Evolutionary conservation across 2,113 vertebrate genomes (phyloP), one percentile per base, ranked within the genome.

Genomic region (Gambusia affinis): DNA sequence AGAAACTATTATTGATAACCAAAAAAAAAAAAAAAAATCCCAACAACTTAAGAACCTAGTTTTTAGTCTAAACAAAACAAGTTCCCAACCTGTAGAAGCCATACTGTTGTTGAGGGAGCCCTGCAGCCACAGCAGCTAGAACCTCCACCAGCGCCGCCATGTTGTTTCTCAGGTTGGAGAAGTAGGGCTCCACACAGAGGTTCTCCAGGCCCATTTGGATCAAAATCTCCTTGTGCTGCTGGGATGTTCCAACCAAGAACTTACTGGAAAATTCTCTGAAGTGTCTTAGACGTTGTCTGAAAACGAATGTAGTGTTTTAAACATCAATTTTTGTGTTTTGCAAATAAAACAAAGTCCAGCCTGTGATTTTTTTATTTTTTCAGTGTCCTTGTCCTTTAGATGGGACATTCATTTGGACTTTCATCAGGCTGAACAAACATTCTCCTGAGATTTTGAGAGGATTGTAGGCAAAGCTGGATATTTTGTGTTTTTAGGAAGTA

Each of bases 111-210:
- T 11, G 91, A 0, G 97, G 97, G 75, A 99, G 89, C 0, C 97
- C 96, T 51, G 97, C 95, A 65, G 95, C 95, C 85, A 96, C 96
- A 0, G 96, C 92, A 0, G 97, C 96, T 74, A 99, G 93, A 31
- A 97, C 91, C 42, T 94, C 88, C 68, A 98, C 92, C 64, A 98
- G 94, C 75, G 97, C 96, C 79, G 91, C 96, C 97, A 99, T 99
- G 75, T 96, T 96, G 85, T 96, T 93, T 68, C 97, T 95, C 35
- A 99, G 95, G 83, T 94, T 96, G 85, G 94, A 95, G 87, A 98
- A 97, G 87, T 96, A 96, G 0, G 97, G 96, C 67, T 98, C 96
- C 85, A 95, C 87, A 60, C 97, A 96, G 75, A 98, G 95, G 89
- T 96, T 97, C 90, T 98, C 95, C 91, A 98, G 91, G 60, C 96